Base-by-base conservation (phyloP, 2,113 vertebrate species). In the Edolisoma coerulescens region DNA sequence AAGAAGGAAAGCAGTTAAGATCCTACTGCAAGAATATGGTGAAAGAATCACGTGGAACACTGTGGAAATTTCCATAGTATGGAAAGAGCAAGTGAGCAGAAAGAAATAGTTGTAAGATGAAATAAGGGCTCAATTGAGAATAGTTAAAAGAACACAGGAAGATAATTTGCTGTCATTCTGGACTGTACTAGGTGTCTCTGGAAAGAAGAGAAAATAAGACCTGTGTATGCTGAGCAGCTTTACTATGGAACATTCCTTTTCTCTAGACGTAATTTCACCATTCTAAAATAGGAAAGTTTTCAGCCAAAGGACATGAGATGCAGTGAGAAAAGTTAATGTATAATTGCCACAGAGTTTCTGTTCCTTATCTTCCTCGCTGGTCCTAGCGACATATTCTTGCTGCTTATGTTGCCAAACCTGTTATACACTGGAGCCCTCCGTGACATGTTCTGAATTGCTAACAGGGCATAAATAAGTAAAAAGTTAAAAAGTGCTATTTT, bases 391-490 rank as follows among this genome's bases (percentile, higher is more conserved):
- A 11, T 95, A 52, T 79, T 82, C 78, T 75, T 84, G 33, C 52
- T 89, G 81, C 60, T 84, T 68, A 44, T 87, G 70, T 95, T 94
- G 85, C 57, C 82, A 93, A 78, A 95, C 81, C 90, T 93, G 73
- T 93, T 95, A 77, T 7, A 35, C 57, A 28, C 37, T 56, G 32
- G 16, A 87, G 41, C 32, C 27, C 59, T 94, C 77, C 32, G 45
- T 91, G 41, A 63, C 42, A 39, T 67, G 27, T 83, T 81, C 74
- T 71, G 74, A 71, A 90, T 79, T 78, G 70, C 30, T 83, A 87
- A 78, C 49, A 68, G 61, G 57, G 26, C 82, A 53, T 65, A 90
- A 91, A 94, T 7, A 73, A 73, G 49, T 75, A 57, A 87, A 84
- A 91, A 52, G 33, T 16, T 3, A 45, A 50, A 74, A 92, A 49